Evolutionary conservation across 2,888 invertebrate species (phyloP).

Genomic region (Caenorhabditis sp.): DNA sequence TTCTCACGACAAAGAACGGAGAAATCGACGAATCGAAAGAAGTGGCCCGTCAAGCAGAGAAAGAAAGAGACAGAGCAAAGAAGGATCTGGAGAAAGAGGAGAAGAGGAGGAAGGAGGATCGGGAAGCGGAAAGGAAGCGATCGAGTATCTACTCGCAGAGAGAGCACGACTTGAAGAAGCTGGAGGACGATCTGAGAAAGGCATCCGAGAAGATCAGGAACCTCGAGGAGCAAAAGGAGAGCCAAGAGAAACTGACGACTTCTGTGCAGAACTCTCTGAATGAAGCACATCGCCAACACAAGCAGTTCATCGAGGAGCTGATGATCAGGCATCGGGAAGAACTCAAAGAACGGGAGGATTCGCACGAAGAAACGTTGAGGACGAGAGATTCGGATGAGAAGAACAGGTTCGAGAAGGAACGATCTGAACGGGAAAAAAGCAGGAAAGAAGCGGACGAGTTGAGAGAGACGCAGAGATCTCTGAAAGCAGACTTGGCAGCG

Average conservation of each 20-base stretch:
- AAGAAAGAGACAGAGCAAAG: slow-evolving; percentile 53
- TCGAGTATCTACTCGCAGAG: slow-evolving; percentile 48
- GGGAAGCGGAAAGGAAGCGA: slow-evolving; percentile 52
- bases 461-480: slow-evolving; percentile 41
- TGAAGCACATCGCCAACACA: slow-evolving; percentile 60
- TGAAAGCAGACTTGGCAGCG: slow-evolving; percentile 52
- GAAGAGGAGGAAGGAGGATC: slow-evolving; percentile 42
- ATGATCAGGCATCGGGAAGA: slow-evolving; percentile 64
- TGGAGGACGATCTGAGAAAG: slow-evolving; percentile 50
- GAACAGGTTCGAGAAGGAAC: slow-evolving; percentile 20
- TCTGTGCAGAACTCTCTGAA: slow-evolving; percentile 57
- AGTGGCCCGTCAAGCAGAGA: slow-evolving; percentile 42
- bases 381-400: slow-evolving; percentile 31
- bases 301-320: slow-evolving; percentile 68
- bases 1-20: slow-evolving; percentile 43
- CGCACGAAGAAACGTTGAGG: slow-evolving; percentile 25
- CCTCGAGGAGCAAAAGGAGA: slow-evolving; percentile 47
- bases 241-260: slow-evolving; percentile 36
- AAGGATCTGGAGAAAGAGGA: slow-evolving; percentile 59
- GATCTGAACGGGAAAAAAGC: slow-evolving; percentile 45
- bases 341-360: slow-evolving; percentile 52
- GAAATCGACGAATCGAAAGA: slow-evolving; percentile 56
- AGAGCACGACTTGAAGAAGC: slow-evolving; percentile 39
- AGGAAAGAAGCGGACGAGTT: slow-evolving; percentile 54
- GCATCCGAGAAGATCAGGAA: slow-evolving; percentile 40